Conservation (phyloP, 1,140 invertebrate genomes). For the Megalonaias nervosa region DNA sequence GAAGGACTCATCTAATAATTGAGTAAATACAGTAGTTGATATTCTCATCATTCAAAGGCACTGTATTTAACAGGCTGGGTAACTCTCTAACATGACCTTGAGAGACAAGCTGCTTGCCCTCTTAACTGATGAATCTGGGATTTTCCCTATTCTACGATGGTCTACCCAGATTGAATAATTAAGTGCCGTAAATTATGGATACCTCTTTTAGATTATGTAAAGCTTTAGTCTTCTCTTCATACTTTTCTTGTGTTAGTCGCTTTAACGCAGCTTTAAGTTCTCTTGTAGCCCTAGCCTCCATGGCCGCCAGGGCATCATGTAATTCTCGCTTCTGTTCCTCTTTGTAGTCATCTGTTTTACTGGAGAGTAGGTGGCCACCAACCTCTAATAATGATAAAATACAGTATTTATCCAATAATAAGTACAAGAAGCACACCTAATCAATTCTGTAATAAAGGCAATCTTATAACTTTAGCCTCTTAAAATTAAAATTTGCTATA, state of each 20-base stretch:
- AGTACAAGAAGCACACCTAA: too few relatives aligned
- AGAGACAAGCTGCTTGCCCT: not conserved
- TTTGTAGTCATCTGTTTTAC: slow-evolving; percentile 41
- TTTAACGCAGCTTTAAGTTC: slow-evolving; percentile 55
- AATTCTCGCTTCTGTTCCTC: slow-evolving; percentile 50
- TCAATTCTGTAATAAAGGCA: too few relatives aligned
- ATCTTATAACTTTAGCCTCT: too few relatives aligned
- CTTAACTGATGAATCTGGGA: not conserved
- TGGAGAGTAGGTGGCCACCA: slow-evolving; percentile 47
- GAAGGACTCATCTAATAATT: not conserved
- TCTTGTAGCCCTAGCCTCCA: slow-evolving; percentile 53
- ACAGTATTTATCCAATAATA: too few relatives aligned
- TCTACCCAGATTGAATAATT: not conserved
- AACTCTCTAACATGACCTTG: not conserved
- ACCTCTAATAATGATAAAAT: slow-evolving; percentile 32
- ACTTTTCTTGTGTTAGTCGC: slow-evolving; percentile 45
- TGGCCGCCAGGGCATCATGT: slow-evolving; percentile 48
- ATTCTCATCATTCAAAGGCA: not conserved
- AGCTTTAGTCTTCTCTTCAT: slow-evolving; percentile 48
- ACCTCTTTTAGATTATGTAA: slow-evolving; percentile 57
- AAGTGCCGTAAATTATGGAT: not conserved
- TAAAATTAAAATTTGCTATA: too few relatives aligned
- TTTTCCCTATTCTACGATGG: not conserved
- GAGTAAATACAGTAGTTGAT: not conserved
- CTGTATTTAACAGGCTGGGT: not conserved